phyloP scores from a whole-genome alignment of 2,797 vertebrate genomes.

The Esox masquinongy region DNA sequence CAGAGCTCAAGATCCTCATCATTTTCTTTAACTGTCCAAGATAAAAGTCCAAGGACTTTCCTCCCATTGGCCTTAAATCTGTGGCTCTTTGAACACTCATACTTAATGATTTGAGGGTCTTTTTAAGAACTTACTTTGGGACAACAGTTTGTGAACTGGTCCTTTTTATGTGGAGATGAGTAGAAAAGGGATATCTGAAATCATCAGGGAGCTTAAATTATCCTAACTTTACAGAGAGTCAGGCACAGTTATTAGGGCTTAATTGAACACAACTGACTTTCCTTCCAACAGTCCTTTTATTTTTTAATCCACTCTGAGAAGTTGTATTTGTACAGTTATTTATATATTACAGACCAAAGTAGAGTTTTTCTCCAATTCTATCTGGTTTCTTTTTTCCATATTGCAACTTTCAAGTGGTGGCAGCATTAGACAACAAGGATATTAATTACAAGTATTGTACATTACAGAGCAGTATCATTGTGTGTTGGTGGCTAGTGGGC shows the following conservation, averaged over 20 bases:
- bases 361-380: slow-evolving; percentile 41
- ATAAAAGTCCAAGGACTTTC: slow-evolving; percentile 81
- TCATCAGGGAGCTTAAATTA: slow-evolving; percentile 77
- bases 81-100: slow-evolving; percentile 77
- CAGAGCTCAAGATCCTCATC: slow-evolving; percentile 75
- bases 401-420: slow-evolving; percentile 47
- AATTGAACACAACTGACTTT: slow-evolving; percentile 75
- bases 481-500: slow-evolving; percentile 21
- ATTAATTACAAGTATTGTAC: background rate
- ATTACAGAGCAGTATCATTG: background rate
- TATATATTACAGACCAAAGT: slow-evolving; percentile 68
- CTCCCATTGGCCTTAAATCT: slow-evolving; percentile 82
- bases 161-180: slow-evolving; percentile 80
- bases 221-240: slow-evolving; percentile 70
- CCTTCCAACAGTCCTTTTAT: slow-evolving; percentile 53
- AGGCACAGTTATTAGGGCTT: slow-evolving; percentile 67
- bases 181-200: slow-evolving; percentile 72
- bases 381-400: slow-evolving; percentile 35
- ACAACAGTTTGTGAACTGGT: slow-evolving; percentile 80
- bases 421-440: slow-evolving; percentile 19
- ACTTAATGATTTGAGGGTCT: slow-evolving; percentile 81
- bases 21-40: slow-evolving; percentile 75
- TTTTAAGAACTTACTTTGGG: slow-evolving; percentile 80
- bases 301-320: slow-evolving; percentile 65
- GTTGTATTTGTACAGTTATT: slow-evolving; percentile 73